Evolutionary conservation across 2,113 vertebrate species (phyloP).

Genomic region (Arizona elegans): DNA sequence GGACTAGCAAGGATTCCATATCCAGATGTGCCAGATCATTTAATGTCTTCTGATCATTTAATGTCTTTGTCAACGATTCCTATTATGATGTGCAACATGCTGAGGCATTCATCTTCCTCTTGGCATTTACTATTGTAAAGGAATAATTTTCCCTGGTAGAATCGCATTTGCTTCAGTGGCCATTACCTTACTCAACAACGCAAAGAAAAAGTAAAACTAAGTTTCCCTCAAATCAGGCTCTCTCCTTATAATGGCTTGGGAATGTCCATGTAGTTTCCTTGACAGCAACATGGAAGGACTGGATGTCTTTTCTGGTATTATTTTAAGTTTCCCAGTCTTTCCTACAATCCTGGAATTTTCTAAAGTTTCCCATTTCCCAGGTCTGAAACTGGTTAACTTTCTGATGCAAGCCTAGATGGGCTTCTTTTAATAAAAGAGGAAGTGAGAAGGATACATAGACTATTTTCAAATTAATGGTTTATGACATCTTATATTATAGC

Average conservation of each 20-base stretch:
- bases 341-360: background rate
- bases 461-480: background rate
- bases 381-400: background rate
- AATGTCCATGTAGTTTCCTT: background rate
- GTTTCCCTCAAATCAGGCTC: background rate
- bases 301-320: background rate
- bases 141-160: background rate
- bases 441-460: background rate
- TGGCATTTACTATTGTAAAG: background rate
- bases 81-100: too few species aligned
- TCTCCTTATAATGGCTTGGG: background rate
- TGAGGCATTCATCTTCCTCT: background rate
- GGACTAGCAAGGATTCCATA: background rate
- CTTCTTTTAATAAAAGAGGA: background rate
- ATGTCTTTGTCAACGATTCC: background rate
- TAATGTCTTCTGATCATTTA: background rate
- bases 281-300: background rate
- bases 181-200: background rate
- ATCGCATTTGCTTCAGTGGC: background rate
- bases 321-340: background rate
- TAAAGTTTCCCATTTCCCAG: background rate
- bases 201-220: background rate
- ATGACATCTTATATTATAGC: background rate
- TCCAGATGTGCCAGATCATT: background rate
- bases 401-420: background rate